These are phyloP conservation scores for Graphium colonna DNA, from an alignment of 2,888 invertebrate species.

Conservation along the genomic window DNA sequence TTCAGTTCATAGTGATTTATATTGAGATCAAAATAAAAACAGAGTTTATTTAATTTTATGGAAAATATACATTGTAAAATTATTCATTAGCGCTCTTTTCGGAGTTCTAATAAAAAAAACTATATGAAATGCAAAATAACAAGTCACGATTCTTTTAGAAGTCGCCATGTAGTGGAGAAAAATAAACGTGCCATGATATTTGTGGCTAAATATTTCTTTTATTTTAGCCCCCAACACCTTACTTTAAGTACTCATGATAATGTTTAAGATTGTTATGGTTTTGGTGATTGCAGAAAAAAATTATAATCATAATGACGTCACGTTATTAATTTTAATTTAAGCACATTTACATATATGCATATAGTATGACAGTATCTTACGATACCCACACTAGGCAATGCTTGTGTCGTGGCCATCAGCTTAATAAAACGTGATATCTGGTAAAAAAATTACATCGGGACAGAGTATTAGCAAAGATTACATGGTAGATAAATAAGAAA, in stretches of 20 bases:
- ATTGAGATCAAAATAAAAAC: slow-evolving; percentile 76
- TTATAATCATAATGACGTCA: no score
- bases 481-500: no score
- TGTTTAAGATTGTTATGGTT: no score
- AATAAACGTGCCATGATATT: slow-evolving; percentile 82
- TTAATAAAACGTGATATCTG: no score
- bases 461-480: no score
- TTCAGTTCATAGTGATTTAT: slow-evolving; percentile 76
- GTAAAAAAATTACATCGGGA: no score
- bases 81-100: slow-evolving; percentile 68
- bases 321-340: no score
- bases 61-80: slow-evolving; percentile 75
- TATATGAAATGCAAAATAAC: slow-evolving; percentile 77
- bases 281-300: no score
- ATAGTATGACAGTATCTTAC: no score
- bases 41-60: slow-evolving; percentile 80
- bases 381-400: no score
- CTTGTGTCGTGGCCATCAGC: no score
- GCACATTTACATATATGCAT: no score
- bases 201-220: slow-evolving; percentile 69
- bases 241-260: slow-evolving; percentile 1
- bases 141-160: slow-evolving; percentile 81
- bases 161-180: slow-evolving; percentile 81
- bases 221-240: slow-evolving; percentile 32
- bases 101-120: slow-evolving; percentile 71